Base-by-base conservation (phyloP, 2,797 vertebrate genomes). In the Coreius guichenoti region DNA sequence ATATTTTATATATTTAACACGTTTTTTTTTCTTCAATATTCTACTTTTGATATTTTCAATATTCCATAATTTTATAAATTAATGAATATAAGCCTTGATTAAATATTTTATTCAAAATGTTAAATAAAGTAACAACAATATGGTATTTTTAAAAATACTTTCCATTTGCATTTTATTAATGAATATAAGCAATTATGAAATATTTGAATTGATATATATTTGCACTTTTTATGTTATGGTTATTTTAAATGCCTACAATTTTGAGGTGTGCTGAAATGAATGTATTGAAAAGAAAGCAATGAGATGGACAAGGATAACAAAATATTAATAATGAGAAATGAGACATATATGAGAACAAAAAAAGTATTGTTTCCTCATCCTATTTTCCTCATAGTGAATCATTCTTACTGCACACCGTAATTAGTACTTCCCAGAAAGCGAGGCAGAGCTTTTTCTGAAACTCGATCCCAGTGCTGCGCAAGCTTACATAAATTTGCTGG, bases 361-460 rank as follows among this genome's bases (percentile, higher is more conserved):
- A 72, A 11, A 72, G 26, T 61, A 33, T 61, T 54, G 78, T 69
- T 76, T 47, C 70, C 21, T 49, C 19, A 72, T 70, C 26, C 74
- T 26, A 23, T 81, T 73, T 78, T 72, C 29, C 45, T 23, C n/a
- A 72, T 16, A 33, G 29, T 49, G 45, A 69, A 58, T 77, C 72
- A 73, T 54, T 82, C 65, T 79, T 56, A 61, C 51, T 21, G 11
- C 21, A 54, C 79, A 89, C 9, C 21, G 9, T 77, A 73, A 88
- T 84, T 86, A 84, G 33, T 39, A 33, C 26, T 88, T 87, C 79
- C 49, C 39, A 85, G 87, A 88, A 88, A 76, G 13, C 0, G 17
- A 79, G 49, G 31, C 79, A 75, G 67, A 29, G 85, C 68, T 86
- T 88, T 85, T 86, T 47, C 80, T 84, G 61, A 70, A 86, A 84